Evolutionary conservation across 2,888 invertebrate genomes (phyloP).

Genomic region (Salpingus planirostris): DNA sequence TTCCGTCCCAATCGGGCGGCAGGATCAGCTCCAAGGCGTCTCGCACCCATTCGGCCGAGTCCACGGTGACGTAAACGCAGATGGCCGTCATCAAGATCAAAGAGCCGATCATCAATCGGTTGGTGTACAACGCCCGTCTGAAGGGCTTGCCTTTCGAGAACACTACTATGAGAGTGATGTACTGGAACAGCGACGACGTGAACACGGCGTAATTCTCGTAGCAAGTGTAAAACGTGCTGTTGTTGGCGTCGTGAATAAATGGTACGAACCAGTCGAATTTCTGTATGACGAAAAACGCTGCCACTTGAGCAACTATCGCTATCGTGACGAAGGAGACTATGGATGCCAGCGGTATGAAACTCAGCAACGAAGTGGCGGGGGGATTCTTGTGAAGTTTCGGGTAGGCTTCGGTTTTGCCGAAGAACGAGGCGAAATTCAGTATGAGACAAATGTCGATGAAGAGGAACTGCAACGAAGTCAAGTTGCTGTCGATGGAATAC

Average conservation of each 20-base stretch:
- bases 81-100: slow-evolving; percentile 43
- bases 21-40: slow-evolving; percentile 55
- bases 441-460: slow-evolving; percentile 58
- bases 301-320: slow-evolving; percentile 43
- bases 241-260: slow-evolving; percentile 36
- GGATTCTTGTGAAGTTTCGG: slow-evolving; percentile 43
- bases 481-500: slow-evolving; percentile 58
- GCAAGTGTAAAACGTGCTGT: slow-evolving; percentile 36
- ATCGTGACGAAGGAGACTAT: slow-evolving; percentile 46
- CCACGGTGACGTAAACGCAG: slow-evolving; percentile 45
- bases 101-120: slow-evolving; percentile 45
- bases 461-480: slow-evolving; percentile 56
- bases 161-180: slow-evolving; percentile 53
- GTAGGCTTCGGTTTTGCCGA: slow-evolving; percentile 53
- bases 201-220: slow-evolving; percentile 58
- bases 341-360: slow-evolving; percentile 46
- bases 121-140: slow-evolving; percentile 52
- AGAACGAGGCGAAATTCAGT: slow-evolving; percentile 53
- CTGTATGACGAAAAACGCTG: slow-evolving; percentile 44
- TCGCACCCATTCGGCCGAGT: slow-evolving; percentile 42
- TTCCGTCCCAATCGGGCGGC: slow-evolving; percentile 47
- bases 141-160: slow-evolving; percentile 61
- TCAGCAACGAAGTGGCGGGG: slow-evolving; percentile 48
- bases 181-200: slow-evolving; percentile 55
- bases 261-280: slow-evolving; percentile 49